Conservation (phyloP, 2,888 invertebrate species). For the Tiliacea citrago region DNA sequence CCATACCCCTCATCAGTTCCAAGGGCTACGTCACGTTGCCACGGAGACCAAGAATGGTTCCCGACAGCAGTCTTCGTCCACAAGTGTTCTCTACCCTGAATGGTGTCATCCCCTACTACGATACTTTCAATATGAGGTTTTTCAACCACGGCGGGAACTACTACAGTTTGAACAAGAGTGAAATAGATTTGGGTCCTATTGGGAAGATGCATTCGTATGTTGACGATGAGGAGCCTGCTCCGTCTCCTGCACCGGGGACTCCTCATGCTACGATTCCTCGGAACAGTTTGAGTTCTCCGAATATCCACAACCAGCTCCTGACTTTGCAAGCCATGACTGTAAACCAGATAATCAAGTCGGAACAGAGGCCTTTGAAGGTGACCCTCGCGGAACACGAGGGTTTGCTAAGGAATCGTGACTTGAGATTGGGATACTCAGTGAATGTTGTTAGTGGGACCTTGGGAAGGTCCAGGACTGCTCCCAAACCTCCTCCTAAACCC, state of each 20-base stretch:
- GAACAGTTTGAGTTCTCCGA: slow-evolving; percentile 89
- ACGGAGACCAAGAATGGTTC: slow-evolving; percentile 93
- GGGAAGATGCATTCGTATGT: slow-evolving; percentile 87
- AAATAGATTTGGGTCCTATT: slow-evolving; percentile 90
- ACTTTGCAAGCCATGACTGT: slow-evolving; percentile 84
- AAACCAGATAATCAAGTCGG: slow-evolving; percentile 75
- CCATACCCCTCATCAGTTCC: slow-evolving; percentile 91
- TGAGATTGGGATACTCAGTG: slow-evolving; percentile 80
- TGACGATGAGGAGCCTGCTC: slow-evolving; percentile 89
- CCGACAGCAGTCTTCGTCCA: slow-evolving; percentile 85
- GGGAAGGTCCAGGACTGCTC: slow-evolving; percentile 91
- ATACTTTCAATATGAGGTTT: slow-evolving; percentile 95
- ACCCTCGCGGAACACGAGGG: slow-evolving; percentile 82
- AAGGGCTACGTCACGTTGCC: slow-evolving; percentile 97
- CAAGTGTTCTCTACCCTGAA: slow-evolving; percentile 84
- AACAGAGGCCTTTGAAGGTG: slow-evolving; percentile 82
- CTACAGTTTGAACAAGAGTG: slow-evolving; percentile 94
- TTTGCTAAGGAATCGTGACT: slow-evolving; percentile 77
- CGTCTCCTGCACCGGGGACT: slow-evolving; percentile 89
- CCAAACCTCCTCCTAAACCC: slow-evolving; percentile 95
- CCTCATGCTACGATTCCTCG: slow-evolving; percentile 86
- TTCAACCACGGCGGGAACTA: slow-evolving; percentile 95
- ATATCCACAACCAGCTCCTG: slow-evolving; percentile 88
- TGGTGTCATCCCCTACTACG: slow-evolving; percentile 92
- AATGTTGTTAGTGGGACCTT: slow-evolving; percentile 81